These are phyloP conservation scores for Scolopax mira DNA, from an alignment of 2,113 vertebrate species.

Conservation along the genomic window DNA sequence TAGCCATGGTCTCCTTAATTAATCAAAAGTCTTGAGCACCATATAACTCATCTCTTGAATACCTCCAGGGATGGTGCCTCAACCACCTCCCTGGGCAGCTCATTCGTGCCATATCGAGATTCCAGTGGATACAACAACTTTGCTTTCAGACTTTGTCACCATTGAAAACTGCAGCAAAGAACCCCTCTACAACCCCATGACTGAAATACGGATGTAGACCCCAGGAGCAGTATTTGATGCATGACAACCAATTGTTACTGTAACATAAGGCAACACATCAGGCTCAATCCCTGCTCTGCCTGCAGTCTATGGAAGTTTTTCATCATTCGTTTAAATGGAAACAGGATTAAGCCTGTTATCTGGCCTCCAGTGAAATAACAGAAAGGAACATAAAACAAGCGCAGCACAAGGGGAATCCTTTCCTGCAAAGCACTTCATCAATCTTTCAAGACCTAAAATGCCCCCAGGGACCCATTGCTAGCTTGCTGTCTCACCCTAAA, in stretches of 20 bases:
- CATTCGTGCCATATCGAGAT: no score
- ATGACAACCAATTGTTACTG: neutral
- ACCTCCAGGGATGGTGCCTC: no score
- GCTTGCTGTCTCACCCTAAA: neutral
- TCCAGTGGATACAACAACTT: neutral
- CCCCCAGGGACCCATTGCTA: neutral
- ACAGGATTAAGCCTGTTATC: constrained; percentile 32
- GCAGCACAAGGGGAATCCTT: constrained; percentile 2
- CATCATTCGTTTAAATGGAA: constrained; percentile 27
- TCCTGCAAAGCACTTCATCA: constrained; percentile 36
- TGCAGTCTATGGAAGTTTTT: constrained; percentile 25
- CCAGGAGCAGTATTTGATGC: neutral
- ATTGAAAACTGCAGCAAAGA: neutral
- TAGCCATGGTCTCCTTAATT: neutral
- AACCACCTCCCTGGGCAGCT: no score
- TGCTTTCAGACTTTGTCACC: neutral
- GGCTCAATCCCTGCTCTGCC: neutral
- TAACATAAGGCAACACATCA: neutral
- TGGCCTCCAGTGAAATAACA: constrained; percentile 45
- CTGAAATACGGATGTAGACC: neutral
- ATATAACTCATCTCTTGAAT: no score
- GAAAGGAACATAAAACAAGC: constrained; percentile 27
- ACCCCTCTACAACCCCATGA: neutral
- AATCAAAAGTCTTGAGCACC: no score
- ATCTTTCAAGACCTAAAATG: constrained; percentile 29